A percentile compares a stretch with the other conserved stretches of the same genome.
Conservation (phyloP, 2,113 vertebrate species). For the Puntigrus tetrazona region DNA sequence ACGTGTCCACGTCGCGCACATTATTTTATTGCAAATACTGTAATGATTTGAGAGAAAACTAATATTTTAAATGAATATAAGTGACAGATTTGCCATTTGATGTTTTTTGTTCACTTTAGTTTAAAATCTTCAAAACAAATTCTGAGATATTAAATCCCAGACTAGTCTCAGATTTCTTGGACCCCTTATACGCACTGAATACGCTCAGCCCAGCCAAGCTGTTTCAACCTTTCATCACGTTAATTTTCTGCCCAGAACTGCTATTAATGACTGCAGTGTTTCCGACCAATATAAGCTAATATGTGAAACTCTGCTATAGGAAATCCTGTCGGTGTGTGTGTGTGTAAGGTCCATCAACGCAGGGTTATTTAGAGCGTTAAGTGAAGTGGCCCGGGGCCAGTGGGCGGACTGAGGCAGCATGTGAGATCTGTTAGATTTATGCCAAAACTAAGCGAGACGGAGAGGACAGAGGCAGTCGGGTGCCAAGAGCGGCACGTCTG, state of each 20-base stretch:
- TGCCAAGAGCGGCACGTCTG: neutral
- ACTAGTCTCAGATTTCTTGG: neutral
- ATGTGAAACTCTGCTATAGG: slow-evolving; percentile 56
- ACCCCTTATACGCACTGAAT: neutral
- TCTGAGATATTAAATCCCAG: neutral
- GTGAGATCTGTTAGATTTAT: slow-evolving; percentile 43
- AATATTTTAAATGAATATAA: neutral
- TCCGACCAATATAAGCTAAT: slow-evolving; percentile 48
- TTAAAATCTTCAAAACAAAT: neutral
- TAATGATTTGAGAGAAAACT: neutral
- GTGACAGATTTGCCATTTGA: neutral
- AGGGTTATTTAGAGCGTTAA: slow-evolving; percentile 72
- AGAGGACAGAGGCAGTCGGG: neutral
- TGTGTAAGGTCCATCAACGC: slow-evolving; percentile 22
- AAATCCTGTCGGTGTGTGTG: slow-evolving; percentile 48
- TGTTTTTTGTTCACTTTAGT: neutral
- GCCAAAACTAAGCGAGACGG: slow-evolving; percentile 6
- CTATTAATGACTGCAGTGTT: slow-evolving; percentile 35
- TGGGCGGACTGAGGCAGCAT: slow-evolving; percentile 46
- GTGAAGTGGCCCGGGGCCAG: slow-evolving; percentile 67
- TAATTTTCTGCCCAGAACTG: neutral
- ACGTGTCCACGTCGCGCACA: slow-evolving; percentile 14
- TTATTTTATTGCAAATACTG: neutral
- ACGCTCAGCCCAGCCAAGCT: neutral
- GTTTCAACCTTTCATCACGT: neutral